Evolutionary conservation across 2,113 vertebrate genomes (phyloP).

Genomic region (Actenoides hombroni): DNA sequence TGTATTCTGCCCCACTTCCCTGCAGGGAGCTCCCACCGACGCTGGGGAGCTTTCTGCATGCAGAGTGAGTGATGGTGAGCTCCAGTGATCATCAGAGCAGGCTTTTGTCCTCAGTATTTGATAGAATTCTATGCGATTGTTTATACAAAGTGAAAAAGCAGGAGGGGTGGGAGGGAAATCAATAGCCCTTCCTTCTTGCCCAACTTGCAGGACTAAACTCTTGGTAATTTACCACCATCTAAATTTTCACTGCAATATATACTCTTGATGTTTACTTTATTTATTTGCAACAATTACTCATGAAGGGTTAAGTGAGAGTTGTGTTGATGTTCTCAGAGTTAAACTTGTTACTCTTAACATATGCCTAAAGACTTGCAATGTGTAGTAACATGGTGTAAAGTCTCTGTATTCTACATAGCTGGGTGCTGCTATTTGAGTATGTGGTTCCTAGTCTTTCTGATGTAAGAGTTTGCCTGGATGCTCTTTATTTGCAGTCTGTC

Average conservation of each 20-base stretch:
- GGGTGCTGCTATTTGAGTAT: background rate
- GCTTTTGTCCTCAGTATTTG: background rate
- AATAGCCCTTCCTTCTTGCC: background rate
- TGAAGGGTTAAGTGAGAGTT: background rate
- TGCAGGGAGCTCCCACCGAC: background rate
- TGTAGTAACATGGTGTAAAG: background rate
- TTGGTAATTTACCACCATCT: background rate
- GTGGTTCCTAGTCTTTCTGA: background rate
- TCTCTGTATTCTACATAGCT: background rate
- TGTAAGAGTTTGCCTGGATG: background rate
- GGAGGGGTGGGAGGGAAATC: fast-evolving
- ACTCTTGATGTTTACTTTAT: background rate
- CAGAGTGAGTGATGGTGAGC: background rate
- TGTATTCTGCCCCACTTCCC: background rate
- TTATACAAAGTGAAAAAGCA: background rate
- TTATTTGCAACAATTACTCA: background rate
- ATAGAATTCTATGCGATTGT: background rate
- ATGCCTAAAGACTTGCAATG: background rate
- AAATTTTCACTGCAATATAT: background rate
- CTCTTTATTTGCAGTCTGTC: background rate
- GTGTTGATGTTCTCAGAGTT: background rate
- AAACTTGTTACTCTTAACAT: background rate
- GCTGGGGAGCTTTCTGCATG: background rate
- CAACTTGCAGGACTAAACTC: background rate
- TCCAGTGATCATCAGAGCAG: background rate